These are phyloP conservation scores for Lordiphosa stackelbergi DNA, from an alignment of 1,140 invertebrate species.

Conservation along the genomic window DNA sequence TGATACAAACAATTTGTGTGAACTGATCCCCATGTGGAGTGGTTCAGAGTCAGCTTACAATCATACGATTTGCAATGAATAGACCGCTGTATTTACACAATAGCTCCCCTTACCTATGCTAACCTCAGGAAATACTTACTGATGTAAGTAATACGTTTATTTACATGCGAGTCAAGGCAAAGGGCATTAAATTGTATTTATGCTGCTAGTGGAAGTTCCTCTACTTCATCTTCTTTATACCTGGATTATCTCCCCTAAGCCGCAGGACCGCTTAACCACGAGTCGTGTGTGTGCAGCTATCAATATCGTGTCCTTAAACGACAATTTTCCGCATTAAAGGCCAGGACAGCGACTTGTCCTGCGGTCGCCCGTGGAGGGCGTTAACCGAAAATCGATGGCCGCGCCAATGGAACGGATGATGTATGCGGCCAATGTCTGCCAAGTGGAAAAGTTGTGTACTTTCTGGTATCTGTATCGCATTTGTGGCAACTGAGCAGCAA, in stretches of 20 bases:
- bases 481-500: conserved; percentile 3
- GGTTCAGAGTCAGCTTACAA: too few relatives aligned
- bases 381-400: conserved; percentile 72
- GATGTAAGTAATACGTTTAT: conserved; percentile 41
- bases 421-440: conserved; percentile 58
- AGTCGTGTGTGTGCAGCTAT: conserved; percentile 24
- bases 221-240: conserved; percentile 9
- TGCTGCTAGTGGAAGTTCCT: conserved; percentile 14
- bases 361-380: conserved; percentile 40
- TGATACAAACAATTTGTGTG: too few relatives aligned
- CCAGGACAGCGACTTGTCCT: conserved; percentile 39
- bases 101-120: too few relatives aligned
- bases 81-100: too few relatives aligned
- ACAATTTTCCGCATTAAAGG: conserved; percentile 48
- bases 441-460: conserved; percentile 56
- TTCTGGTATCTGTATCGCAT: conserved; percentile 30
- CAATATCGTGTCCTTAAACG: conserved; percentile 46
- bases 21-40: too few relatives aligned
- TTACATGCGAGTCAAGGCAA: conserved; percentile 23
- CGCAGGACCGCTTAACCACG: conserved; percentile 43
- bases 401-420: conserved; percentile 76
- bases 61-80: too few relatives aligned
- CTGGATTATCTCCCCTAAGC: conserved; percentile 33
- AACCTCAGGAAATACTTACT: background rate
- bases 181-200: conserved; percentile 59